Evolutionary conservation across 2,797 vertebrate genomes (phyloP).

Genomic region (Cichlasoma orientale): DNA sequence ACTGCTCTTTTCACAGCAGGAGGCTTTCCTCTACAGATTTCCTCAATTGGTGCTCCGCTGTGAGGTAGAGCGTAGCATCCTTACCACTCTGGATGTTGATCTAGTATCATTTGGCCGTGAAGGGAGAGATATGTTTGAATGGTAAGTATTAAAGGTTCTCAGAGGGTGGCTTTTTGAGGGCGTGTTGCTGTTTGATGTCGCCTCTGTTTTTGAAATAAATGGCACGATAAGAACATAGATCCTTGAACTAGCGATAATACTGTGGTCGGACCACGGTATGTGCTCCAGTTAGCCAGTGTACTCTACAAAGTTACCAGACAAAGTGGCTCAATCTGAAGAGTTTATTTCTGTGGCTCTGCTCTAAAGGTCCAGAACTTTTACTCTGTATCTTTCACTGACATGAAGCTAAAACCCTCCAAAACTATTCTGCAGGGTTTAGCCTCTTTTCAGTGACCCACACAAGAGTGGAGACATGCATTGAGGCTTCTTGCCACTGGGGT

Average conservation of each 20-base stretch:
- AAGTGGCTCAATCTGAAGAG: background rate
- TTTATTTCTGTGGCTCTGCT: background rate
- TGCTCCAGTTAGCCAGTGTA: too few relatives aligned
- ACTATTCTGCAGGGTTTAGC: background rate
- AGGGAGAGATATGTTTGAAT: background rate
- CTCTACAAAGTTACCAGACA: background rate
- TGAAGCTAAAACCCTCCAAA: background rate
- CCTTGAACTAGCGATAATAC: background rate
- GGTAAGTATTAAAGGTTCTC: background rate
- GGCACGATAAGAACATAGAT: background rate
- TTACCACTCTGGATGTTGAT: background rate
- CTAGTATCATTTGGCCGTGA: background rate
- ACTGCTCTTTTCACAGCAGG: background rate
- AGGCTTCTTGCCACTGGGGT: background rate
- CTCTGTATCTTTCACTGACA: background rate
- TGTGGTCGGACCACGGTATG: background rate
- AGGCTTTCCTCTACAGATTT: slow-evolving; percentile 15
- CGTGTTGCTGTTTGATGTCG: background rate
- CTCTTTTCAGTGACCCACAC: background rate
- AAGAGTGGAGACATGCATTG: too few relatives aligned
- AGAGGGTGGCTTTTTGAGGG: background rate
- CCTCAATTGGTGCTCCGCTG: background rate
- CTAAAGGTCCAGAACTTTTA: background rate
- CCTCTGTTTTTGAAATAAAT: background rate
- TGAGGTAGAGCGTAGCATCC: background rate